Conservation (phyloP, 2,113 vertebrate species). For the Pithys albifrons region DNA sequence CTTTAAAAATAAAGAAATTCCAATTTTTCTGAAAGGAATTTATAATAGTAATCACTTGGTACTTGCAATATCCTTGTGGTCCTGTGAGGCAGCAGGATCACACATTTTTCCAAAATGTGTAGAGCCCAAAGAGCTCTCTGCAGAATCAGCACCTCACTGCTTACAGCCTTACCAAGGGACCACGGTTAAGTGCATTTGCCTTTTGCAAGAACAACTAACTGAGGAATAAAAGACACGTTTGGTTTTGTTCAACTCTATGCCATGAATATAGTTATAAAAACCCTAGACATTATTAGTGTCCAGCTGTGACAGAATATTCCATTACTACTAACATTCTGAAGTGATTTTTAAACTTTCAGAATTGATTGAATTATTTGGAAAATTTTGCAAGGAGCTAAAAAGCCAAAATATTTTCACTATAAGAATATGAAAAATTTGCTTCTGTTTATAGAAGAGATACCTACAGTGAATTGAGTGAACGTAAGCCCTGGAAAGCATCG, state of each 20-base stretch:
- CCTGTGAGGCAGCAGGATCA: not conserved
- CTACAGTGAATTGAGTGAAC: constrained; percentile 97
- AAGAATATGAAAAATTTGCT: not conserved
- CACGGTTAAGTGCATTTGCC: not conserved
- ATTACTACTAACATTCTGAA: not conserved
- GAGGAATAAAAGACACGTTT: not conserved
- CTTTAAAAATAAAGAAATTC: not conserved
- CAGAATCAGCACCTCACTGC: not conserved
- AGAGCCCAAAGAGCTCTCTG: not conserved
- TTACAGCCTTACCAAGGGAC: not conserved
- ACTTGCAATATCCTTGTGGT: not conserved
- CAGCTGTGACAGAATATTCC: not conserved
- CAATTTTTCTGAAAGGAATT: not conserved
- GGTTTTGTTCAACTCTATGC: not conserved
- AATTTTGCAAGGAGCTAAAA: not conserved
- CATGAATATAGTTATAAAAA: not conserved
- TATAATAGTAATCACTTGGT: not conserved
- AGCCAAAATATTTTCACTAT: not conserved
- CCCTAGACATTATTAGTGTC: not conserved
- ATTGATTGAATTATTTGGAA: not conserved
- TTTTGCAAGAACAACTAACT: not conserved
- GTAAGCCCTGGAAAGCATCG: constrained; percentile 94
- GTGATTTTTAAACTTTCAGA: not conserved
- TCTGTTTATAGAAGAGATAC: constrained; percentile 63
- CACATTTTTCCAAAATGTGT: not conserved